Evolutionary conservation across 2,113 vertebrate genomes (phyloP).

Genomic region (Cygnus atratus): DNA sequence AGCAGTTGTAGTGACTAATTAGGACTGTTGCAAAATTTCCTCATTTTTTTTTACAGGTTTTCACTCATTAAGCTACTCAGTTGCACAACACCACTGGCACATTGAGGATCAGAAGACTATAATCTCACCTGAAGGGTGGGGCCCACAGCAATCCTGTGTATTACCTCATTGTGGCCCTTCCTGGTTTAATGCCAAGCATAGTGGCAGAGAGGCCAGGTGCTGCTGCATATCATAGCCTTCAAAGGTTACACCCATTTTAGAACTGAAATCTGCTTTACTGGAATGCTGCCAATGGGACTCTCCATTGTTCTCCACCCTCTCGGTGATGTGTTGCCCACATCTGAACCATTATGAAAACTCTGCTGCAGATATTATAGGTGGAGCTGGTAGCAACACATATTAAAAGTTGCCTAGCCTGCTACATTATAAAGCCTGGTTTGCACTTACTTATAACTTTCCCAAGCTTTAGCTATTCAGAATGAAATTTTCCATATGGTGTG

Average conservation of each 20-base stretch:
- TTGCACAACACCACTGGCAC: accelerated
- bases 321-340: constrained; percentile 10
- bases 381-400: constrained; percentile 36
- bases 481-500: constrained; percentile 45
- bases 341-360: not conserved
- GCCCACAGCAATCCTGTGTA: not conserved
- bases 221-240: not conserved
- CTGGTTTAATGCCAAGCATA: not conserved
- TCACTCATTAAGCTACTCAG: not conserved
- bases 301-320: not conserved
- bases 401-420: not conserved
- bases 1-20: not conserved
- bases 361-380: not conserved
- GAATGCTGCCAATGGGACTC: not conserved
- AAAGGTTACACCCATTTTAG: not conserved
- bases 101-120: not conserved
- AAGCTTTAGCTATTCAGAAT: not conserved
- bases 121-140: not conserved
- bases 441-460: constrained; percentile 1
- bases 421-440: not conserved
- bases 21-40: not conserved
- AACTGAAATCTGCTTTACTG: not conserved
- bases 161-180: not conserved
- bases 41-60: not conserved
- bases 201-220: not conserved